Percentiles rank a stretch among this genome's conserved stretches.
Evolutionary conservation across 2,797 vertebrate species (phyloP).

Genomic region (Ctenosaura bakeri): DNA sequence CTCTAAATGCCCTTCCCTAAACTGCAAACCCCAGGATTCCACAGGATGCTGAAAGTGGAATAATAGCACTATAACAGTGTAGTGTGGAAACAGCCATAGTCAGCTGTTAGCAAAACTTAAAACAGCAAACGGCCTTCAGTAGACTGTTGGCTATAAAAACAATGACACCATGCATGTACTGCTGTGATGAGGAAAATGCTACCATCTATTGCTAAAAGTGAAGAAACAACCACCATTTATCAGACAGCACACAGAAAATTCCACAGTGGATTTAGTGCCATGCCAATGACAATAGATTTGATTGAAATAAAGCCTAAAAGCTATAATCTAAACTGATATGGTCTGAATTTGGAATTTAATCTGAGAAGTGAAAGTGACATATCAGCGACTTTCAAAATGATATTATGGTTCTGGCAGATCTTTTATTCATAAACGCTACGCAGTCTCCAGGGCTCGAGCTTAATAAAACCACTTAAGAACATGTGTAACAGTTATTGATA

Average conservation of each 20-base stretch:
- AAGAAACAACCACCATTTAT: slow-evolving; percentile 68
- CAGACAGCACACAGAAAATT: slow-evolving; percentile 56
- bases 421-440: slow-evolving; percentile 47
- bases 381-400: slow-evolving; percentile 35
- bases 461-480: not conserved
- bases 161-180: slow-evolving; percentile 47
- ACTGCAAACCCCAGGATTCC: no score
- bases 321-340: slow-evolving; percentile 51
- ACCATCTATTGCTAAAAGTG: slow-evolving; percentile 40
- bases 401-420: slow-evolving; percentile 25
- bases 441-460: slow-evolving; percentile 8
- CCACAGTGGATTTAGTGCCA: slow-evolving; percentile 56
- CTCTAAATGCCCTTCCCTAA: no score
- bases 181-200: slow-evolving; percentile 1
- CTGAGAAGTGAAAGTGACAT: slow-evolving; percentile 55
- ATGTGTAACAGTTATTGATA: not conserved
- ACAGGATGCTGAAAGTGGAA: no score
- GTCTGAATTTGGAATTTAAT: slow-evolving; percentile 62
- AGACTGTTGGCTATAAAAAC: slow-evolving; percentile 44
- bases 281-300: slow-evolving; percentile 60
- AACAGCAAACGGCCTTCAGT: slow-evolving; percentile 53
- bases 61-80: no score
- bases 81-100: no score
- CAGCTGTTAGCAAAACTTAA: slow-evolving; percentile 48
- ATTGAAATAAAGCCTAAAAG: slow-evolving; percentile 69